These are phyloP conservation scores for Brachionus koreanus DNA, from an alignment of 1,140 invertebrate species.

Conservation along the genomic window DNA sequence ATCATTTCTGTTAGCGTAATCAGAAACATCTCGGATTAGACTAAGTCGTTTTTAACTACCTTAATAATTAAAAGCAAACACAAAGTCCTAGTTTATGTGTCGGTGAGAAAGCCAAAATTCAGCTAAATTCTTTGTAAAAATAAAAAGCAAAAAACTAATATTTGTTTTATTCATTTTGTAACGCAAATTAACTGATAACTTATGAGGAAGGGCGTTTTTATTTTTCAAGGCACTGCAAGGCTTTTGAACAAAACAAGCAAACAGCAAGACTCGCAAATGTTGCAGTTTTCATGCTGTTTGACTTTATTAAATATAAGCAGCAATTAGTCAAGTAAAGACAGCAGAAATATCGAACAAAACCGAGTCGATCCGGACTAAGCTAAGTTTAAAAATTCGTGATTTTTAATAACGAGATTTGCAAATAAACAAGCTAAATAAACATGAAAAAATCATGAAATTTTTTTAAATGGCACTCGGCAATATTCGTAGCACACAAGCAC, in stretches of 20 bases:
- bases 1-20: neutral
- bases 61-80: slow-evolving; percentile 31
- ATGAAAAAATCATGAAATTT: slow-evolving; percentile 3
- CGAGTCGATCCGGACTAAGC: neutral
- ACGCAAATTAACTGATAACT: slow-evolving; percentile 10
- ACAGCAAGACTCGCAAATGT: slow-evolving; percentile 17
- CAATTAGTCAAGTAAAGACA: slow-evolving; percentile 28
- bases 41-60: slow-evolving; percentile 7
- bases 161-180: slow-evolving; percentile 23
- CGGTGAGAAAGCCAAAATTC: neutral
- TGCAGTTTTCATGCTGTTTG: slow-evolving; percentile 34
- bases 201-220: neutral
- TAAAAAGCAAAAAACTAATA: neutral
- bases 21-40: neutral
- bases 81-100: neutral
- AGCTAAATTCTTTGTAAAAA: neutral
- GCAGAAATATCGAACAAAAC: neutral
- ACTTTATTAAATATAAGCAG: slow-evolving; percentile 13
- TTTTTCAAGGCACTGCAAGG: neutral
- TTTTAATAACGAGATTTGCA: slow-evolving; percentile 36
- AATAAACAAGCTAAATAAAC: slow-evolving; percentile 37
- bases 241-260: neutral
- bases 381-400: neutral
- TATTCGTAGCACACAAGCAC: neutral
- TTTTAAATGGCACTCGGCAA: neutral